Evolutionary conservation across 1,140 invertebrate genomes (phyloP).

Genomic region (Venustaconcha ellipsiformis): DNA sequence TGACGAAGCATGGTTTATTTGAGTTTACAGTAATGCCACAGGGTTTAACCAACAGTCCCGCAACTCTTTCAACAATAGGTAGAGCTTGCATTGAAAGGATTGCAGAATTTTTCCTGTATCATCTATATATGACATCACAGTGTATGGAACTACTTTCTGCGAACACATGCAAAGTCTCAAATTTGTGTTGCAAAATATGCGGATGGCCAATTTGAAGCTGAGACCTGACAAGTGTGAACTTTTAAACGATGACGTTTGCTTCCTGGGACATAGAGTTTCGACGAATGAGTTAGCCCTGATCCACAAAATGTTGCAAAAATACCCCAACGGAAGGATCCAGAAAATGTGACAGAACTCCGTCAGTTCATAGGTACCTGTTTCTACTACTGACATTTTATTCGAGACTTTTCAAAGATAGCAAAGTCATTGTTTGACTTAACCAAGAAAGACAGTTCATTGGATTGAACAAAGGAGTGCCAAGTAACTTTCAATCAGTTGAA

Average conservation of each 20-base stretch:
- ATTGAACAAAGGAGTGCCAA: neutral
- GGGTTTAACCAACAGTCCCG: neutral
- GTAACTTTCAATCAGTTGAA: constrained; percentile 1
- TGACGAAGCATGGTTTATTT: neutral
- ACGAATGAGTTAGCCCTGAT: constrained; percentile 22
- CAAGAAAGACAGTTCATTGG: constrained; percentile 4
- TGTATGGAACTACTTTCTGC: constrained; percentile 14
- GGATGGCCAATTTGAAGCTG: constrained; percentile 7
- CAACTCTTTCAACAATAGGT: too few relatives aligned
- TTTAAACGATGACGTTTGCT: neutral
- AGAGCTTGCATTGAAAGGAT: too few relatives aligned
- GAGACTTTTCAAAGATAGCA: constrained; percentile 14
- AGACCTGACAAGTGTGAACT: constrained; percentile 1
- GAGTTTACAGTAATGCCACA: neutral
- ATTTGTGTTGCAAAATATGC: constrained; percentile 23
- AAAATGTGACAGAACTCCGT: too few relatives aligned
- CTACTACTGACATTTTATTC: constrained; percentile 9
- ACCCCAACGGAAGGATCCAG: too few relatives aligned
- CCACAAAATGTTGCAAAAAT: too few relatives aligned
- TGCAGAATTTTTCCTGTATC: too few relatives aligned
- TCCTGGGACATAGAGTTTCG: constrained; percentile 11
- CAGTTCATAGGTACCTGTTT: neutral
- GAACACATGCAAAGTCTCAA: neutral
- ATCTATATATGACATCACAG: constrained; percentile 1
- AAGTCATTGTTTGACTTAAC: constrained; percentile 9